Evolutionary conservation across 2,888 invertebrate genomes (phyloP).

Genomic region (Plebejus melissa): DNA sequence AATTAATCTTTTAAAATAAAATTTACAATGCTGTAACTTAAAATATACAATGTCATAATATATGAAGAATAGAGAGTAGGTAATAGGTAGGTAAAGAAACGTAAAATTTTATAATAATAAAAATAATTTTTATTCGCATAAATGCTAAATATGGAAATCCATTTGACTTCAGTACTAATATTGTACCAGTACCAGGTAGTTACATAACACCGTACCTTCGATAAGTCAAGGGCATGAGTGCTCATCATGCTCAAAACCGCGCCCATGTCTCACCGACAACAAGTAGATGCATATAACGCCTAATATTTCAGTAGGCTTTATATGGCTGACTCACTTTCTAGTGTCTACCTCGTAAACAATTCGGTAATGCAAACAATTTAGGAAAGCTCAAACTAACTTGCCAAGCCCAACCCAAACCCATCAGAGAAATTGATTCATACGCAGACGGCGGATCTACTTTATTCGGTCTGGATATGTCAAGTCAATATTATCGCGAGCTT

Average conservation of each 20-base stretch:
- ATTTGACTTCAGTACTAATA: neutral
- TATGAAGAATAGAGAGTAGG: too few relatives aligned
- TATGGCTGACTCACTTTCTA: neutral
- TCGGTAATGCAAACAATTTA: neutral
- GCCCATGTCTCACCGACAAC: too few relatives aligned
- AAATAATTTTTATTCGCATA: neutral
- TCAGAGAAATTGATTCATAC: neutral
- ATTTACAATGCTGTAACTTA: too few relatives aligned
- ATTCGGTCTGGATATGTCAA: neutral
- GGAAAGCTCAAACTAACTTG: neutral
- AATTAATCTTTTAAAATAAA: too few relatives aligned
- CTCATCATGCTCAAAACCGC: neutral
- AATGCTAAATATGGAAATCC: neutral
- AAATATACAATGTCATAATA: too few relatives aligned
- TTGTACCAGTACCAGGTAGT: too few relatives aligned
- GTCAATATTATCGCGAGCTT: neutral
- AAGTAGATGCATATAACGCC: too few relatives aligned
- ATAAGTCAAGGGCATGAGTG: neutral
- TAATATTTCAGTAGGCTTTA: too few relatives aligned
- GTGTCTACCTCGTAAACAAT: neutral
- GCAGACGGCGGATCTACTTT: too few relatives aligned
- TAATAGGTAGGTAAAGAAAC: too few relatives aligned
- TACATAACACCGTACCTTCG: neutral
- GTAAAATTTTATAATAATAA: too few relatives aligned
- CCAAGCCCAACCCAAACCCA: neutral